Percentiles rank a stretch among this genome's conserved stretches.
Evolutionary conservation across 2,888 invertebrate species (phyloP).

Genomic region (Megaustenia siamemsis): DNA sequence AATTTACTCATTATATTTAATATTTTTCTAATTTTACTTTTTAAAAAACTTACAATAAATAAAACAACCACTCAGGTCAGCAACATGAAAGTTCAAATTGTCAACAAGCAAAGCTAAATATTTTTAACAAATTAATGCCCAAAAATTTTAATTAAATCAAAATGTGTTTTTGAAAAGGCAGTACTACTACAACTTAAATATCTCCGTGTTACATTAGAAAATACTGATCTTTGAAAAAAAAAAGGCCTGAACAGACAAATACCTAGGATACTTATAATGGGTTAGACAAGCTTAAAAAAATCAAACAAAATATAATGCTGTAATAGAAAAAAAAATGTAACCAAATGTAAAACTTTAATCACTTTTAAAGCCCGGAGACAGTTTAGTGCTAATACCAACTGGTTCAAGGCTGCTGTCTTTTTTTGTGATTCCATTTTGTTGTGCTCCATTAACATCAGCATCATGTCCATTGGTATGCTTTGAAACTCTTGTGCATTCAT

Average conservation of each 20-base stretch:
- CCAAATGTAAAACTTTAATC: not conserved
- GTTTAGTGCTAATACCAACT: not conserved
- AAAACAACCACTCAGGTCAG: too few relatives aligned
- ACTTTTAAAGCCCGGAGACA: not conserved
- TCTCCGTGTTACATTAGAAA: not conserved
- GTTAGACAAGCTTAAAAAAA: not conserved
- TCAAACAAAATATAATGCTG: not conserved
- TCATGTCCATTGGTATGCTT: conserved; percentile 5
- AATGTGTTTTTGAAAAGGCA: too few relatives aligned
- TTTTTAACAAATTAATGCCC: too few relatives aligned
- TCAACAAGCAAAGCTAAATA: too few relatives aligned
- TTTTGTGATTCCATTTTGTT: not conserved
- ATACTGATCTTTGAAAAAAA: not conserved
- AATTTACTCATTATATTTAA: too few relatives aligned
- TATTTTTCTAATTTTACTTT: too few relatives aligned
- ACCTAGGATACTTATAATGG: not conserved
- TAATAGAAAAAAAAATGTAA: not conserved
- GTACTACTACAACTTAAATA: not conserved
- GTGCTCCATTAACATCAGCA: not conserved
- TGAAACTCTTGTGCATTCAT: not conserved
- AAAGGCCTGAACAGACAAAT: not conserved
- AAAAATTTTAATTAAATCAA: too few relatives aligned
- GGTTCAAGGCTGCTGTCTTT: not conserved
- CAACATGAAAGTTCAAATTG: too few relatives aligned
- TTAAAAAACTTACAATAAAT: too few relatives aligned